Evolutionary conservation across 2,888 invertebrate species (phyloP).

Genomic region (Drosophila greeni): DNA sequence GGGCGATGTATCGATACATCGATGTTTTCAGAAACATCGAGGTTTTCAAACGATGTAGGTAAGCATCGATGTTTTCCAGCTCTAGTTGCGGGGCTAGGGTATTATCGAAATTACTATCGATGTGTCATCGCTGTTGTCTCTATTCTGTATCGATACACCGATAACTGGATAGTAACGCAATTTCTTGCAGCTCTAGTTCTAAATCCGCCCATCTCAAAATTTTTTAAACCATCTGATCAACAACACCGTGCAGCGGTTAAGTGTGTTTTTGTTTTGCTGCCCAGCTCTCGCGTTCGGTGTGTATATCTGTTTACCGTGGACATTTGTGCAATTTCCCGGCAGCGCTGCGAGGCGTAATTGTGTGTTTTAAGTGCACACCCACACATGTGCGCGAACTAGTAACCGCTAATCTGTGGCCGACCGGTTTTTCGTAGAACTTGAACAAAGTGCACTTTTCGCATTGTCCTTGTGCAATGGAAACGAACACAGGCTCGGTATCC

Average conservation of each 20-base stretch:
- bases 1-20: too few species aligned
- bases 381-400: conserved; percentile 1
- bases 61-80: too few species aligned
- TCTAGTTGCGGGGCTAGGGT: too few species aligned
- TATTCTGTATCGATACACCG: not conserved
- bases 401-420: conserved; percentile 11
- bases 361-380: not conserved
- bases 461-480: conserved; percentile 6
- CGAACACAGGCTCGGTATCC: not conserved
- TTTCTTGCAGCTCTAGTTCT: not conserved
- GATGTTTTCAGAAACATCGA: too few species aligned
- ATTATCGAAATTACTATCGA: too few species aligned
- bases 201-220: not conserved
- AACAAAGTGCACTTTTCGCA: not conserved
- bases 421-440: conserved; percentile 28
- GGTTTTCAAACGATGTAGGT: too few species aligned
- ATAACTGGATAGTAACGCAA: not conserved
- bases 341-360: not conserved
- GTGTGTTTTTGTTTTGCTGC: conserved; percentile 5
- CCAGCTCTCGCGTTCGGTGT: not conserved
- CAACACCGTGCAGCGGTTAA: conserved; percentile 1
- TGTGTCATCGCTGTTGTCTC: too few species aligned
- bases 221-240: conserved; percentile 15
- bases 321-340: conserved; percentile 7
- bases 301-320: conserved; percentile 19